phyloP scores from a whole-genome alignment of 2,113 vertebrate genomes.

The Asarcornis scutulata region DNA sequence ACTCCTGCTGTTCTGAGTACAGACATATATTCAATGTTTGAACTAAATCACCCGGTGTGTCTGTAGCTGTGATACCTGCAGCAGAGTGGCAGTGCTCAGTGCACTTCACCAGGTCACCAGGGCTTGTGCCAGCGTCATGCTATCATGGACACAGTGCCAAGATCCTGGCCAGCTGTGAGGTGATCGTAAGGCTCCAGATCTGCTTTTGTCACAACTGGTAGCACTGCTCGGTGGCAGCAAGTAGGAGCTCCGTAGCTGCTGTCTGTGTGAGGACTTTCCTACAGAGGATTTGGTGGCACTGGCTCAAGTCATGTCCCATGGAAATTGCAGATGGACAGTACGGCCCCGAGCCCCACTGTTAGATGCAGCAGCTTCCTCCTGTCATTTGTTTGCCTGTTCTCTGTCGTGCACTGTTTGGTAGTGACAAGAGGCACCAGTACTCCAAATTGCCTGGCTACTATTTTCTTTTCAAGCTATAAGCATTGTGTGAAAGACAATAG shows the following conservation, averaged over 20 bases:
- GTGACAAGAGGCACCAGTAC: not conserved
- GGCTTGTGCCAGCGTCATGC: too few relatives aligned
- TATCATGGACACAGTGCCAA: accelerated
- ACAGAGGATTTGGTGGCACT: not conserved
- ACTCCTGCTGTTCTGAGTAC: not conserved
- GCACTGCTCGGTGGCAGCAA: not conserved
- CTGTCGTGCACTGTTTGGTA: not conserved
- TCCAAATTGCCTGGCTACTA: not conserved
- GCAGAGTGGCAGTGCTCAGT: not conserved
- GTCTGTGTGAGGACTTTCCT: not conserved
- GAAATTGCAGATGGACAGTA: not conserved
- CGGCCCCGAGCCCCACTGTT: not conserved
- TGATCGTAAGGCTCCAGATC: not conserved
- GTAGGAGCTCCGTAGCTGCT: not conserved
- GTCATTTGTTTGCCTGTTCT: not conserved
- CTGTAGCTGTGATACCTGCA: not conserved
- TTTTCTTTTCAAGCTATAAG: not conserved
- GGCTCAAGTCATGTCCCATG: not conserved
- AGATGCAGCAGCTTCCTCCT: not conserved
- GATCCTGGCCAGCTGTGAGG: not conserved
- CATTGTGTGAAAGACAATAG: not conserved
- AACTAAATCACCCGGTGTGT: not conserved
- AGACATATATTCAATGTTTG: not conserved
- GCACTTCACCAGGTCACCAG: not conserved
- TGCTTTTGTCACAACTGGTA: not conserved